Conservation (phyloP, 2,888 invertebrate species). For the Acanthosepion pharaonis region DNA sequence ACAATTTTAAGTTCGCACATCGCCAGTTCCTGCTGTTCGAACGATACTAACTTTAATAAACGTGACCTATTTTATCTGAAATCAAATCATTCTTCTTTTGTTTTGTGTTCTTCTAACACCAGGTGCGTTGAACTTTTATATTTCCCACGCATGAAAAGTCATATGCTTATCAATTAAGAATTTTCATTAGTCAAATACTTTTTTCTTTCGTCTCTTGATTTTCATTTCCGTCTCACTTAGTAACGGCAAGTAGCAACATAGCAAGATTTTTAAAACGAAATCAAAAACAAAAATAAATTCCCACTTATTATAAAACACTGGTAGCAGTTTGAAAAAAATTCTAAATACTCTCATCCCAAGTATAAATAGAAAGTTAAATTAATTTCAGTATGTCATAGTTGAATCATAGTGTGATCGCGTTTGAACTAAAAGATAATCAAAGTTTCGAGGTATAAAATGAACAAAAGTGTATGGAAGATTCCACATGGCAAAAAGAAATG, state of each 20-base stretch:
- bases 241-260: neutral
- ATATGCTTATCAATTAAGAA: neutral
- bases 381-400: too few species aligned
- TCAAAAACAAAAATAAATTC: neutral
- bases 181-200: neutral
- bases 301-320: too few species aligned
- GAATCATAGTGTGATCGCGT: too few species aligned
- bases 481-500: too few species aligned
- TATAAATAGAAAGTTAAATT: too few species aligned
- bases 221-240: neutral
- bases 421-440: too few species aligned
- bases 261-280: neutral
- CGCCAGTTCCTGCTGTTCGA: neutral
- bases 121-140: neutral
- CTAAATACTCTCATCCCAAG: too few species aligned
- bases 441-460: too few species aligned
- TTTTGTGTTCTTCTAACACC: neutral
- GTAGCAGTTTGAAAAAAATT: too few species aligned
- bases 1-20: neutral
- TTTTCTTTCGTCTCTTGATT: neutral
- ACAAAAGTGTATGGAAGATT: too few species aligned
- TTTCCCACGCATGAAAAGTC: neutral
- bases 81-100: neutral
- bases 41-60: neutral
- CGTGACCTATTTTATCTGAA: neutral